Conservation (phyloP, 1,140 invertebrate genomes). For the Penaeus chinensis region DNA sequence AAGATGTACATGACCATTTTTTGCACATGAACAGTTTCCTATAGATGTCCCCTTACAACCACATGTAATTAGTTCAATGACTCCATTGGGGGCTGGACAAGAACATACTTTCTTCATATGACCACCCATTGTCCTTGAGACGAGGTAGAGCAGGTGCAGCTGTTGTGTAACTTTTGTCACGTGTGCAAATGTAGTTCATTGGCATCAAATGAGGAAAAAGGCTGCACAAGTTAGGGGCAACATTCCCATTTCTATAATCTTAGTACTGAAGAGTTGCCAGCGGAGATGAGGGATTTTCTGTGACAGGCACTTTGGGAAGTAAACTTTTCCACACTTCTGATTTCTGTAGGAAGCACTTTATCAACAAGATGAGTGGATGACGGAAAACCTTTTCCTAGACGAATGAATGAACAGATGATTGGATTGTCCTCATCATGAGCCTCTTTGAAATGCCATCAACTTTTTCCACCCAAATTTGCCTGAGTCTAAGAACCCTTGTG, state of each 20-base stretch:
- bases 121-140: conserved; percentile 5
- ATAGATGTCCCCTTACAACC: no score
- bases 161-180: conserved; percentile 20
- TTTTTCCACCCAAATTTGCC: conserved; percentile 18
- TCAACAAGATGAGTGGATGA: conserved; percentile 37
- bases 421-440: neutral
- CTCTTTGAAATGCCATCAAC: conserved; percentile 25
- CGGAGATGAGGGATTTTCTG: neutral
- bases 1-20: conserved; percentile 20
- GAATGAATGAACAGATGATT: conserved; percentile 6
- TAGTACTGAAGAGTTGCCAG: conserved; percentile 32
- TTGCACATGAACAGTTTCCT: neutral
- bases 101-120: neutral
- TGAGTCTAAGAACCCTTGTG: conserved; percentile 31
- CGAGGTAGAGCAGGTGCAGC: neutral
- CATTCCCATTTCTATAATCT: conserved; percentile 1
- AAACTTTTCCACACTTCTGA: conserved; percentile 34
- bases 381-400: conserved; percentile 27
- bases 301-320: conserved; percentile 1
- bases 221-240: neutral
- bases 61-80: no score
- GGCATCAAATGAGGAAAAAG: conserved; percentile 9
- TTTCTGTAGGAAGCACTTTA: conserved; percentile 21
- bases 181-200: conserved; percentile 15
- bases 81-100: no score